Evolutionary conservation across 1,140 invertebrate species (phyloP), one percentile per base, ranked within the genome.

Genomic region (Drosophila pachea): DNA sequence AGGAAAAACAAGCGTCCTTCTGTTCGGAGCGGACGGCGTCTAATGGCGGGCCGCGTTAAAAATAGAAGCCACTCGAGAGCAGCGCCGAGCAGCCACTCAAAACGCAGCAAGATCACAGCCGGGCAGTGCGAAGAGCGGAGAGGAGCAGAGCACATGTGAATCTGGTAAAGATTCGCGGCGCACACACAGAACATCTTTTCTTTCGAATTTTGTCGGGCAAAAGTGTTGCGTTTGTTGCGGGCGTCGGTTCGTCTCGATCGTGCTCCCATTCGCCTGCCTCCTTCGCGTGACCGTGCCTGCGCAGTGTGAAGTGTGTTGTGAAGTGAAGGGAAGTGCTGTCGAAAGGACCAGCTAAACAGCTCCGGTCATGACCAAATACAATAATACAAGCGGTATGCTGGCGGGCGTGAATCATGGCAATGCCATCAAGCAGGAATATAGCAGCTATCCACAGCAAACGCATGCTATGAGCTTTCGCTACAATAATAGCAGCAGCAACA

Each of bases 21-120:
- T 74, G 76, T 55, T 36, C 60, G 72, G n/a, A 65, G 63, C 63
- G 47, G 59, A 52, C 53, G 54, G 50, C 48, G 71, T 83, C 78
- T 86, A 81, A 86, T 86, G 74, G 82, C 67, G 77, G 49, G 50
- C 50, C 78, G 82, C 66, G 71, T 73, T 87, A 88, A 75, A 88
- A 88, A 88, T 88, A 88, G 83, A 71, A 59, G 55, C 72, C 74
- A 86, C 86, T 88, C 86, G 69, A 82, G 78, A 82, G 74, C 72
- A 55, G 12, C 56, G 45, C 8, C 76, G 53, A 50, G 36, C 60
- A 68, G 76, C 83, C 82, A 86, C 82, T 86, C 83, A 87, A 87
- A 84, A 87, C 66, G 53, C 72, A 70, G 74, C 71, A 74, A 60
- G 68, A 68, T 56, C 63, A 29, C 73, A 73, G 66, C 45, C 68